Conservation (phyloP, 2,113 vertebrate species). For the Python bivittatus region DNA sequence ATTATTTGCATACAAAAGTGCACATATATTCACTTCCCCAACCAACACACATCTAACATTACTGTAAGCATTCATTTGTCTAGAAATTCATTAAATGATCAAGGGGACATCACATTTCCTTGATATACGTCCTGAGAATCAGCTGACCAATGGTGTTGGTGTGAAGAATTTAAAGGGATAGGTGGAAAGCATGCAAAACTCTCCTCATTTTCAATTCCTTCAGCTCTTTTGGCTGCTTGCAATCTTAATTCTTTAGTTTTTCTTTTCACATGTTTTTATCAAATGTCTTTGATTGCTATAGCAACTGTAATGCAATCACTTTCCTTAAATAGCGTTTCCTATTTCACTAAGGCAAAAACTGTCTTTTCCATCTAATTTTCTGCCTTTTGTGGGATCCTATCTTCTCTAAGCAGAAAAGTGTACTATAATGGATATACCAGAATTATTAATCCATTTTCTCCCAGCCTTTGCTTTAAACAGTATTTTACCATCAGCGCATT, state of each 20-base stretch:
- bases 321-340: constrained; percentile 57
- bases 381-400: constrained; percentile 23
- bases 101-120: neutral
- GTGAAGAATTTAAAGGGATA: neutral
- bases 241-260: constrained; percentile 45
- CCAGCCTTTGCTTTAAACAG: constrained; percentile 32
- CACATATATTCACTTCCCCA: neutral
- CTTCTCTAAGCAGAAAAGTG: constrained; percentile 5
- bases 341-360: constrained; percentile 59
- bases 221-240: constrained; percentile 43
- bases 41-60: neutral
- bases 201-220: constrained; percentile 42
- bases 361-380: constrained; percentile 44
- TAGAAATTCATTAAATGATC: neutral
- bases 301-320: constrained; percentile 67
- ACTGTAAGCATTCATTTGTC: neutral
- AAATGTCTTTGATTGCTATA: constrained; percentile 66
- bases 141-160: neutral
- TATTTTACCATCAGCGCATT: neutral
- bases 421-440: neutral
- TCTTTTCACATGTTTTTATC: constrained; percentile 56
- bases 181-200: neutral
- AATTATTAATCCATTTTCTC: constrained; percentile 44
- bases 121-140: neutral
- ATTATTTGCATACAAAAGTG: neutral